Evolutionary conservation across 2,888 invertebrate genomes (phyloP).

Genomic region (Quadriops clusia): DNA sequence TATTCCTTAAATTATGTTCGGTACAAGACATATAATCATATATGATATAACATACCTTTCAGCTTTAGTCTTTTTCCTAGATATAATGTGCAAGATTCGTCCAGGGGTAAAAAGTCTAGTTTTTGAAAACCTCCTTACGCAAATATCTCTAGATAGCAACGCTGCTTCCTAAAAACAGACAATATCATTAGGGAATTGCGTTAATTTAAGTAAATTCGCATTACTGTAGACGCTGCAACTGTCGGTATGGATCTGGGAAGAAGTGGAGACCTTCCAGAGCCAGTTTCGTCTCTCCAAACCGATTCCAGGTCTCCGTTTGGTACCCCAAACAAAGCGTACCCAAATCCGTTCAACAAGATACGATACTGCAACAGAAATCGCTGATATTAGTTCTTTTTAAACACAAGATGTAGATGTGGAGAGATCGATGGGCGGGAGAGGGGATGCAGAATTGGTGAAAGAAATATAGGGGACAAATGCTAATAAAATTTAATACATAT

Average conservation of each 20-base stretch:
- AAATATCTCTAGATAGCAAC: slow-evolving; percentile 52
- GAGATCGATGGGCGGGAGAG: too few species aligned
- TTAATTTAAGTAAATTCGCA: slow-evolving; percentile 25
- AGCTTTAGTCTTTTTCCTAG: slow-evolving; percentile 55
- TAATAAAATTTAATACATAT: too few species aligned
- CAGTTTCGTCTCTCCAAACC: slow-evolving; percentile 55
- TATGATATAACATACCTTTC: too few species aligned
- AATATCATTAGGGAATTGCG: slow-evolving; percentile 12
- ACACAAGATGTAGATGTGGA: background rate
- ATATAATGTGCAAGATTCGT: slow-evolving; percentile 64
- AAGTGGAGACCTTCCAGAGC: slow-evolving; percentile 39
- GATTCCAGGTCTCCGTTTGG: slow-evolving; percentile 60
- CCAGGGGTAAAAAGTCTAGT: slow-evolving; percentile 68
- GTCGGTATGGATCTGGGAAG: slow-evolving; percentile 41
- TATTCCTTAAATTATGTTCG: too few species aligned
- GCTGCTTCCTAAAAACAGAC: slow-evolving; percentile 45
- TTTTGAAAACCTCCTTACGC: slow-evolving; percentile 55
- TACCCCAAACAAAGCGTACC: slow-evolving; percentile 66
- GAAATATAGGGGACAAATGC: too few species aligned
- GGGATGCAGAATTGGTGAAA: too few species aligned
- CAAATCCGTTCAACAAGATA: slow-evolving; percentile 73
- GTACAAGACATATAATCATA: too few species aligned
- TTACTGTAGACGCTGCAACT: slow-evolving; percentile 49
- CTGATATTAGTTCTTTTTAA: slow-evolving; percentile 5
- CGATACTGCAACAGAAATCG: slow-evolving; percentile 52